phyloP scores from a whole-genome alignment of 2,888 invertebrate species.

The Schizaphis graminum region DNA sequence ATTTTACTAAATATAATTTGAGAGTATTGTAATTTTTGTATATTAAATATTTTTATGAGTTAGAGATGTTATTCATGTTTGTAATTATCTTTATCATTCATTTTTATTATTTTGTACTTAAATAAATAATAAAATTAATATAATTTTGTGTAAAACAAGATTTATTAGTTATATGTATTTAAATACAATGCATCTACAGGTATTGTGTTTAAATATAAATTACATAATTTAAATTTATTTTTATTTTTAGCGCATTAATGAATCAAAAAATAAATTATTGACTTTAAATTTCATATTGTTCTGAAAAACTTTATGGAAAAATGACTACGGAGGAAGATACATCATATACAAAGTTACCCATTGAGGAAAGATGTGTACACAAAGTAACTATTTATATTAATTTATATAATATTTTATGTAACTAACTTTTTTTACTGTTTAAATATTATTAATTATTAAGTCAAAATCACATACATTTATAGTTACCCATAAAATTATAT shows the following conservation, averaged over 20 bases:
- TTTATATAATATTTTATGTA: not conserved
- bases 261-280: not conserved
- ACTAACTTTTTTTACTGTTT: not conserved
- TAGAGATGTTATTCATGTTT: not conserved
- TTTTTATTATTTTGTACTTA: not conserved
- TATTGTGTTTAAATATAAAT: not conserved
- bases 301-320: slow-evolving; percentile 41
- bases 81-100: not conserved
- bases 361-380: slow-evolving; percentile 93
- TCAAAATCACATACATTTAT: not conserved
- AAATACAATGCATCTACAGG: not conserved
- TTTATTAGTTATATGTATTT: not conserved
- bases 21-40: not conserved
- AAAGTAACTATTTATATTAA: slow-evolving; percentile 75
- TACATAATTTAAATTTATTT: slow-evolving; percentile 24
- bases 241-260: slow-evolving; percentile 27
- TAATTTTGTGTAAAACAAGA: not conserved
- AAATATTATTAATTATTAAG: not conserved
- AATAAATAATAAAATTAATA: not conserved
- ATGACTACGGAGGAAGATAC: slow-evolving; percentile 79
- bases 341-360: slow-evolving; percentile 86
- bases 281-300: slow-evolving; percentile 1
- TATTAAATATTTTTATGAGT: not conserved
- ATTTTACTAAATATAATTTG: not conserved
- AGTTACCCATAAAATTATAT: not conserved